Evolutionary conservation across 2,888 invertebrate species (phyloP).

Genomic region (Lasioglossum pauxillum): DNA sequence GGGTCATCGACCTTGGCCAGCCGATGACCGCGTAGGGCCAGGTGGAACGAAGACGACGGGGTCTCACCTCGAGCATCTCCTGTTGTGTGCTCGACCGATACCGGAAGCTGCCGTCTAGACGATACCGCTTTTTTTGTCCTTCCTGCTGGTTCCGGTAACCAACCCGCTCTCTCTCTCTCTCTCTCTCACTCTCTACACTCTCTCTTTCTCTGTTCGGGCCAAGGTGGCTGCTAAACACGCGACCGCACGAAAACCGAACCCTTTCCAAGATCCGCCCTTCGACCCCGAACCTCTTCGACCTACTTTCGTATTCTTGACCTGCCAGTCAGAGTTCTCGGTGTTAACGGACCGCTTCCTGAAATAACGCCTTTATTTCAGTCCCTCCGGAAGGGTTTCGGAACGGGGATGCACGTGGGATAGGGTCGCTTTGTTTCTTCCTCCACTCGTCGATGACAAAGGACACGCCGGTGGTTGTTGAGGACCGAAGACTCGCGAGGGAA

Average conservation of each 20-base stretch:
- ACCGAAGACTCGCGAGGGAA: background rate
- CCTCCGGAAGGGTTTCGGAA: background rate
- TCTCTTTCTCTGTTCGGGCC: no score
- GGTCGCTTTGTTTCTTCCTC: background rate
- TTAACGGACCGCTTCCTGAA: background rate
- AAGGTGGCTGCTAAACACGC: background rate
- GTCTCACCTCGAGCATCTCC: conserved; percentile 51
- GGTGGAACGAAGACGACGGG: conserved; percentile 51
- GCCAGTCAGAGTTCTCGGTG: conserved; percentile 1
- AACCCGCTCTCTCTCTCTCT: background rate
- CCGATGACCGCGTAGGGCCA: conserved; percentile 63
- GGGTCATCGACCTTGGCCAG: conserved; percentile 48
- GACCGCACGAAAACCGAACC: background rate
- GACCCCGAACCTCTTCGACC: background rate
- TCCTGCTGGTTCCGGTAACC: conserved; percentile 40
- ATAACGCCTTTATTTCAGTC: conserved; percentile 18
- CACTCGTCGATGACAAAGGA: background rate
- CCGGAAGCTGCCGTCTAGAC: conserved; percentile 82
- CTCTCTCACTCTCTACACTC: background rate
- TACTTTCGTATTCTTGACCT: conserved; percentile 9
- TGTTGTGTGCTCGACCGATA: conserved; percentile 54
- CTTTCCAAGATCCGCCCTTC: background rate
- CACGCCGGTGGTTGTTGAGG: background rate
- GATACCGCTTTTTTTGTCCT: conserved; percentile 68
- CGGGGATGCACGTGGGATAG: background rate